Evolutionary conservation across 53 echinoderm and acorn worm species (phyloP).

Genomic region (Pentamera pediparva): DNA sequence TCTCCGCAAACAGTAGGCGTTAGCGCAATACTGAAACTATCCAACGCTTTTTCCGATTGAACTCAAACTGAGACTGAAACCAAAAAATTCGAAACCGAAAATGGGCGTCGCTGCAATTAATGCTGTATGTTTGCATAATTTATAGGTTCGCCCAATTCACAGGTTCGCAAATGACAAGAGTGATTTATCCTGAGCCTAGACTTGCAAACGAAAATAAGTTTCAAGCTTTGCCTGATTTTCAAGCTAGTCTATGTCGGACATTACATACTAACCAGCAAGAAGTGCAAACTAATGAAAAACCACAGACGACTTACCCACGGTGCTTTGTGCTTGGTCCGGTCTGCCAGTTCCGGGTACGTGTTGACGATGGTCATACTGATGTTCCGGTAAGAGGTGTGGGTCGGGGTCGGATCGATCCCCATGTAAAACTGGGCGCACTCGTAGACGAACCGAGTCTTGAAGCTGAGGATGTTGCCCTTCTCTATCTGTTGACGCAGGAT

Average conservation of each 20-base stretch:
- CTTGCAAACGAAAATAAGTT: neutral
- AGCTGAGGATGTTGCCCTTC: slow-evolving; percentile 35
- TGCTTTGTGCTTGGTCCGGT: slow-evolving; percentile 20
- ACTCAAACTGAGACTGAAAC: too few species aligned
- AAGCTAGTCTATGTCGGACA: neutral
- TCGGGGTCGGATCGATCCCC: slow-evolving; percentile 54
- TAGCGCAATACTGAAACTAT: too few species aligned
- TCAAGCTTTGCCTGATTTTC: neutral
- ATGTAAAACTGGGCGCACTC: slow-evolving; percentile 68
- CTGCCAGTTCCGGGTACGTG: slow-evolving; percentile 54
- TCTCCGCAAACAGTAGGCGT: too few species aligned
- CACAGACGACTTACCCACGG: slow-evolving; percentile 56
- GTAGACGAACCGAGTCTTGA: slow-evolving; percentile 44
- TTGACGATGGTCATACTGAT: slow-evolving; percentile 65
- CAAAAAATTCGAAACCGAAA: too few species aligned
- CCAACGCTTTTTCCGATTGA: too few species aligned
- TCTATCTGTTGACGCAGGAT: slow-evolving; percentile 49
- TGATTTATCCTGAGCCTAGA: too few species aligned
- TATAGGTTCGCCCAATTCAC: too few species aligned
- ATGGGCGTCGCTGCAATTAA: too few species aligned
- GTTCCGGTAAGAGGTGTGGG: slow-evolving; percentile 57
- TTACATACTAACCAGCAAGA: neutral
- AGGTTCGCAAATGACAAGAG: too few species aligned
- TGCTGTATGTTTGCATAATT: too few species aligned
- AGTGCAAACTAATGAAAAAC: neutral